phyloP scores from a whole-genome alignment of 30 jellyfish, hydroid and myxozoan species.

The Rhopilema esculentum region DNA sequence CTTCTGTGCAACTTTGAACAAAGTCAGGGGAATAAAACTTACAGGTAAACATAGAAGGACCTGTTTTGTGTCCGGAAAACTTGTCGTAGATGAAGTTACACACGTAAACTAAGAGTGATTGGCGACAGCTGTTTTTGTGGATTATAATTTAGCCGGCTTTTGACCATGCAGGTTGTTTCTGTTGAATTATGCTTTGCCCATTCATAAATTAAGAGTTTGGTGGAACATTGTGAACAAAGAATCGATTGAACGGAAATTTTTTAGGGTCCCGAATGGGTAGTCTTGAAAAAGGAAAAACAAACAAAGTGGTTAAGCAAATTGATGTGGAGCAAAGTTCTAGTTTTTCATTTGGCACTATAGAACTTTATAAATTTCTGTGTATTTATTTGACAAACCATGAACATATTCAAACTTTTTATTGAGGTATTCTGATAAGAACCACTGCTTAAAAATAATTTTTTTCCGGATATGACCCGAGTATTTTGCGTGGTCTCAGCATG shows the following conservation, averaged over 20 bases:
- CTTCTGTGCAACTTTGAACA: conserved; percentile 68
- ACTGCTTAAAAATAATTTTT: too few species aligned
- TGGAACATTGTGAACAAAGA: not conserved
- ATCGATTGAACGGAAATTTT: not conserved
- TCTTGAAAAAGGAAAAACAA: not conserved
- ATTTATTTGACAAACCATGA: not conserved
- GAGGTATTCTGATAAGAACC: too few species aligned
- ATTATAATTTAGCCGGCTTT: not conserved
- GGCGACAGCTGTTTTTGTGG: conserved; percentile 26
- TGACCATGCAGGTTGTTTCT: not conserved
- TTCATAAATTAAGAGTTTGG: not conserved
- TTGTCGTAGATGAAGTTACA: not conserved
- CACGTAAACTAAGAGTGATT: not conserved
- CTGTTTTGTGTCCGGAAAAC: not conserved
- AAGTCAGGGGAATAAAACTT: conserved; percentile 69
- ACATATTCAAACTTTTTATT: not conserved
- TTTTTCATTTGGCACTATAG: too few species aligned
- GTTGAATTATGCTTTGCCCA: not conserved
- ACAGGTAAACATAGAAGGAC: conserved; percentile 29
- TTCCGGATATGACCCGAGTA: not conserved
- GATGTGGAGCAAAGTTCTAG: not conserved
- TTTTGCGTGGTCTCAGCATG: not conserved
- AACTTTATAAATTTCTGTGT: too few species aligned
- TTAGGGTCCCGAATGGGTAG: not conserved
- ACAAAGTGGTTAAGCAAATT: not conserved